Evolutionary conservation across 2,797 vertebrate species (phyloP).

Genomic region (Chromis chromis): DNA sequence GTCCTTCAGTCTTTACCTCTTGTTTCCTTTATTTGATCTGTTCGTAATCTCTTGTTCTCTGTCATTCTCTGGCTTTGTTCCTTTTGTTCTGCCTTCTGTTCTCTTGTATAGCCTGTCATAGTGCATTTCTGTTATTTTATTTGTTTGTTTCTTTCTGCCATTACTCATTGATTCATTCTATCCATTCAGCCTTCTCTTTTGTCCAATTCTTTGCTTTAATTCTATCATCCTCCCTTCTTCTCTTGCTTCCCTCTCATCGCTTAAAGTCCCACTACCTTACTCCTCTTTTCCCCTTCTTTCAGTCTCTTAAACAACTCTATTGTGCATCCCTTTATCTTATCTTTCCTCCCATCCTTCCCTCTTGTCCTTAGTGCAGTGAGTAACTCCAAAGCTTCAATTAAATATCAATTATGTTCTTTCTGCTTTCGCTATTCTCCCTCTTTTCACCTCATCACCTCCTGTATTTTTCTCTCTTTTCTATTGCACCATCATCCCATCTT

Average conservation of each 20-base stretch:
- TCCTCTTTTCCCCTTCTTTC: neutral
- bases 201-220: no score
- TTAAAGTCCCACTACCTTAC: neutral
- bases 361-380: conserved; percentile 4
- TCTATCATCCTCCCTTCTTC: neutral
- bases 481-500: neutral
- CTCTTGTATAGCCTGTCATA: conserved; percentile 1
- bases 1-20: neutral
- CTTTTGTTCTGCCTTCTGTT: neutral
- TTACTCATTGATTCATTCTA: conserved; percentile 20
- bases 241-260: neutral
- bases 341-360: neutral
- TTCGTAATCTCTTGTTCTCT: conserved; percentile 7
- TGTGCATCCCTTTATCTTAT: neutral
- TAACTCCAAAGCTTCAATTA: conserved; percentile 2
- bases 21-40: conserved; percentile 10
- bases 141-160: neutral
- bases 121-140: conserved; percentile 3
- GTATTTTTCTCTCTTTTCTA: neutral
- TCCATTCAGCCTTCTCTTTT: neutral
- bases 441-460: conserved; percentile 7
- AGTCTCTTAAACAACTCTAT: neutral
- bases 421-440: neutral
- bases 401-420: conserved; percentile 22
- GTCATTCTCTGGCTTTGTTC: neutral